Evolutionary conservation across 2,888 invertebrate species (phyloP).

Genomic region (Coenonympha glycerion): DNA sequence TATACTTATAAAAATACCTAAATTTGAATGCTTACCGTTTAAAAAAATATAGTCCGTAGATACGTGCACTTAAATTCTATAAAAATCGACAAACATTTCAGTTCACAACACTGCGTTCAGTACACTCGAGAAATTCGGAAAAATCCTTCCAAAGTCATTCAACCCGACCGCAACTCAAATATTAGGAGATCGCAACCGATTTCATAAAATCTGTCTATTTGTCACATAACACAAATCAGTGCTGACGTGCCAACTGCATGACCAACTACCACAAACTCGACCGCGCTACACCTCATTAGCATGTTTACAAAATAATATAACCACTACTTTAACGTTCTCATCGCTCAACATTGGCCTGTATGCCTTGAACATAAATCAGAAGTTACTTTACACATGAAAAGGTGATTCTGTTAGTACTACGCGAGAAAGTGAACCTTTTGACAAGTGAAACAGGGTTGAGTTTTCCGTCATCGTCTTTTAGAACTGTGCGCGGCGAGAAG

Average conservation of each 20-base stretch:
- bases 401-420: constrained; percentile 24
- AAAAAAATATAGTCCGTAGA: constrained; percentile 3
- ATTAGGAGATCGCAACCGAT: constrained; percentile 7
- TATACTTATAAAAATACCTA: no score
- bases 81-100: constrained; percentile 27
- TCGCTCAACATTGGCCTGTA: constrained; percentile 41
- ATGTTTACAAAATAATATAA: constrained; percentile 64
- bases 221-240: constrained; percentile 61
- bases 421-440: constrained; percentile 35
- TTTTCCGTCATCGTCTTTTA: constrained; percentile 25
- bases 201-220: constrained; percentile 34
- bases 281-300: constrained; percentile 67
- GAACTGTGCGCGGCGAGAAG: constrained; percentile 32
- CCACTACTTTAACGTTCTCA: constrained; percentile 40
- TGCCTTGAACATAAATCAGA: constrained; percentile 33
- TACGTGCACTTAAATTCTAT: constrained; percentile 14
- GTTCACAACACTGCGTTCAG: constrained; percentile 30
- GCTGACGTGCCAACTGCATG: constrained; percentile 69
- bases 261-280: constrained; percentile 70
- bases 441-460: constrained; percentile 29
- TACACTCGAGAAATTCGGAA: not conserved
- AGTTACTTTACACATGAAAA: constrained; percentile 33
- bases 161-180: constrained; percentile 1
- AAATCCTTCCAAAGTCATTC: not conserved
- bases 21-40: constrained; percentile 18